Percentiles rank a stretch among this genome's conserved stretches.
Conservation (phyloP, 2,888 invertebrate genomes). For the Phalera bucephala region DNA sequence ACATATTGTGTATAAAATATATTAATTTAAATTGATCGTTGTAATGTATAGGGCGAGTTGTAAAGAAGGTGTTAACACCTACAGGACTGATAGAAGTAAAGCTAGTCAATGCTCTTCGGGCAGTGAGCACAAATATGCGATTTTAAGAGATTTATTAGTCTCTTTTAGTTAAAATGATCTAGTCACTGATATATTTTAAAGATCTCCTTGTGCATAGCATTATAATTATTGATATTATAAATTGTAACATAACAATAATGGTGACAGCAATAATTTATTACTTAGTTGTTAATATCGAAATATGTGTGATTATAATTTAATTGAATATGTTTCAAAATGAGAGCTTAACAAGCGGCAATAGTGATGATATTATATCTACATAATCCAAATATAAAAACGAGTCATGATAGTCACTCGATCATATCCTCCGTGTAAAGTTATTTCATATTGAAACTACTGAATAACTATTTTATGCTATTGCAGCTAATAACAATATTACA, state of each 20-base stretch:
- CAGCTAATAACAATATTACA: slow-evolving; percentile 16
- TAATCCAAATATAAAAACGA: background rate
- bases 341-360: slow-evolving; percentile 8
- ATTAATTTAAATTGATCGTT: slow-evolving; percentile 1
- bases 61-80: slow-evolving; percentile 17
- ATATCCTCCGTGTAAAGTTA: background rate
- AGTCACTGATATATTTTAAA: slow-evolving; percentile 27
- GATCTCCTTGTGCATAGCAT: slow-evolving; percentile 23
- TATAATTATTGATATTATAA: slow-evolving; percentile 8
- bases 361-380: background rate
- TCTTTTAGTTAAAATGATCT: slow-evolving; percentile 24
- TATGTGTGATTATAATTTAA: slow-evolving; percentile 6
- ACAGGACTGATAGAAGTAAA: slow-evolving; percentile 29
- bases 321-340: slow-evolving; percentile 1
- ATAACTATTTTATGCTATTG: slow-evolving; percentile 15
- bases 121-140: slow-evolving; percentile 19
- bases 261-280: slow-evolving; percentile 24
- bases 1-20: slow-evolving; percentile 2
- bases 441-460: slow-evolving; percentile 6
- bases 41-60: slow-evolving; percentile 11
- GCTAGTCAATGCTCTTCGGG: slow-evolving; percentile 10
- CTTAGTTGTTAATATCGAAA: slow-evolving; percentile 9
- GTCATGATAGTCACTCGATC: background rate
- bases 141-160: slow-evolving; percentile 9
- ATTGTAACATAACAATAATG: slow-evolving; percentile 1